phyloP scores from a whole-genome alignment of 2,888 invertebrate genomes.

The Catocala fraxini region DNA sequence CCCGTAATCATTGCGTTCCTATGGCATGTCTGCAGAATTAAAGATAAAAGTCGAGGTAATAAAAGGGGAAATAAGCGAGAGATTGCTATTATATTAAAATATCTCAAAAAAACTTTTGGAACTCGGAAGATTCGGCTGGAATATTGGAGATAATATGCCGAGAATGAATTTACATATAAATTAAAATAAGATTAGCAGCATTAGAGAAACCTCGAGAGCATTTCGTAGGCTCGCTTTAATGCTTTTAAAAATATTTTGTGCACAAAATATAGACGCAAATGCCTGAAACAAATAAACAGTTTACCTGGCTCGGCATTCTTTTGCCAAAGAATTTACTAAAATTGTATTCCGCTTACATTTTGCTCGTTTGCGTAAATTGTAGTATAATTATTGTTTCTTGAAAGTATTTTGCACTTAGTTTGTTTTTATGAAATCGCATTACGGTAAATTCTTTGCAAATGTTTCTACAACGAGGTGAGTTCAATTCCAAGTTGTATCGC shows the following conservation, averaged over 20 bases:
- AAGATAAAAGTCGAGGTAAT: constrained; percentile 72
- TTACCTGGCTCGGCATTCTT: constrained; percentile 32
- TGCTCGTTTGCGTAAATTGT: constrained; percentile 5
- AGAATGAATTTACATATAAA: constrained; percentile 71
- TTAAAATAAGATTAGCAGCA: constrained; percentile 69
- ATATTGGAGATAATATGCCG: constrained; percentile 67
- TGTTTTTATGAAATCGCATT: constrained; percentile 47
- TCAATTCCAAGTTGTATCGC: constrained; percentile 29
- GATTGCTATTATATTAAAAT: constrained; percentile 72
- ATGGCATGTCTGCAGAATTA: constrained; percentile 70
- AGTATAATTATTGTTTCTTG: constrained; percentile 15
- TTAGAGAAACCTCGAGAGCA: constrained; percentile 56
- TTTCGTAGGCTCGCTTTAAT: constrained; percentile 40
- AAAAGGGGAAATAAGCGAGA: constrained; percentile 68
- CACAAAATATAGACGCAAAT: constrained; percentile 41
- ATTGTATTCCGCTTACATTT: constrained; percentile 19
- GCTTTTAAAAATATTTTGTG: constrained; percentile 49
- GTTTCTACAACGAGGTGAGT: constrained; percentile 77
- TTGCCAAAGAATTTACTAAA: constrained; percentile 18
- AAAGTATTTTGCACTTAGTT: constrained; percentile 10
- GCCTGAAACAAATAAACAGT: constrained; percentile 36
- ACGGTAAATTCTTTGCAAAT: constrained; percentile 53
- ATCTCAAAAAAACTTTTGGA: constrained; percentile 61
- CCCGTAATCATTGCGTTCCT: constrained; percentile 70
- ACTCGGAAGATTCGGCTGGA: constrained; percentile 59